Evolutionary conservation across 35 echinoderm and acorn worm species (phyloP).

Genomic region (Ptychodera flava): DNA sequence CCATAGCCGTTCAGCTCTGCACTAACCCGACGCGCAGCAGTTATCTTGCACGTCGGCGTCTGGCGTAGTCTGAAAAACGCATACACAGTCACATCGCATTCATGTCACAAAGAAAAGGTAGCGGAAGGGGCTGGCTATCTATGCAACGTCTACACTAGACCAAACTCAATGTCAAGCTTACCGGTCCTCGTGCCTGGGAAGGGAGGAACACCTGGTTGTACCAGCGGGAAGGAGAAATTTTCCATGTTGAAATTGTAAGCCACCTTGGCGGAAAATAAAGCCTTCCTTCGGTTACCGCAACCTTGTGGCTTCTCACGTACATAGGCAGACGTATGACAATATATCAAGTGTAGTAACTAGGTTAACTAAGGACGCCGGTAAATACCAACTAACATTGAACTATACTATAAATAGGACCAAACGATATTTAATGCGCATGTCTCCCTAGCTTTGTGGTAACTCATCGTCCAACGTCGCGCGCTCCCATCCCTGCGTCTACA

Average conservation of each 20-base stretch:
- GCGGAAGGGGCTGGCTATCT: too few species aligned
- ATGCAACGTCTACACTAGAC: too few species aligned
- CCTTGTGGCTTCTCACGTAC: neutral
- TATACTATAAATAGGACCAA: neutral
- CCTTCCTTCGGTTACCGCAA: neutral
- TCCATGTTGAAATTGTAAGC: neutral
- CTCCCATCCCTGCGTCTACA: neutral
- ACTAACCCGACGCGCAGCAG: too few species aligned
- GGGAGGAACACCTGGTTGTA: neutral
- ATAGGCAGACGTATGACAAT: neutral
- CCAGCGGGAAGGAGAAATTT: neutral
- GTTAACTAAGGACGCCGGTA: neutral
- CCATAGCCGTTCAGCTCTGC: too few species aligned
- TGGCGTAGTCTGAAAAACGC: too few species aligned
- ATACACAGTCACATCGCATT: too few species aligned
- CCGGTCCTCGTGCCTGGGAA: neutral
- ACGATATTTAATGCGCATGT: neutral
- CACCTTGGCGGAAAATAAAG: neutral
- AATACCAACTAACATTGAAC: neutral
- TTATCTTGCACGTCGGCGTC: too few species aligned
- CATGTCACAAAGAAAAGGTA: too few species aligned
- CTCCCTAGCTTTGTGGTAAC: neutral
- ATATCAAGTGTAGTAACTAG: neutral
- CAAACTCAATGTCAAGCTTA: neutral
- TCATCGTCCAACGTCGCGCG: neutral